phyloP scores from a whole-genome alignment of 2,888 invertebrate genomes.

The Drosophila falleni region DNA sequence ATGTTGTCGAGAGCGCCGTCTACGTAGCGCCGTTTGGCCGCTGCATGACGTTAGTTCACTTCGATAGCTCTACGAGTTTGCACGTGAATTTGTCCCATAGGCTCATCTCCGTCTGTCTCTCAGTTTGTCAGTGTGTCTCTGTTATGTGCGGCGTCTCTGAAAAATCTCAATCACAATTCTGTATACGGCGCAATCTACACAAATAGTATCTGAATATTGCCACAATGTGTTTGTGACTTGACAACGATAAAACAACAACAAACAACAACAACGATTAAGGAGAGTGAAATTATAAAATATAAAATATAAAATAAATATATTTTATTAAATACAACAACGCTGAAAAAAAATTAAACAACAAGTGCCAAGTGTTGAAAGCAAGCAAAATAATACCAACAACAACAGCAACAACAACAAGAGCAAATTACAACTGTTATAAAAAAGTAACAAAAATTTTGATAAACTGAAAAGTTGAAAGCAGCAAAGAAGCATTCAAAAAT shows the following conservation, averaged over 20 bases:
- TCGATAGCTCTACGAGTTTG: conserved; percentile 86
- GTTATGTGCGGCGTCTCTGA: conserved; percentile 48
- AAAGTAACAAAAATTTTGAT: conserved; percentile 3
- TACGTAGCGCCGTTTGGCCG: conserved; percentile 81
- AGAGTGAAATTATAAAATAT: conserved; percentile 1
- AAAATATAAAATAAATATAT: conserved; percentile 8
- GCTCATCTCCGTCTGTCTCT: conserved; percentile 42
- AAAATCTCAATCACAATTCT: conserved; percentile 56
- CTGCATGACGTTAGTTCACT: conserved; percentile 86
- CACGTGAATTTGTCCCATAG: conserved; percentile 84
- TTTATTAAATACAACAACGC: conserved; percentile 4
- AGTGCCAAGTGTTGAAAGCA: conserved; percentile 52
- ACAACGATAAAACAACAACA: conserved; percentile 4
- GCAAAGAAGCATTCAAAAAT: neutral
- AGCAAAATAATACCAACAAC: conserved; percentile 13
- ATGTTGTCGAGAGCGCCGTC: conserved; percentile 72
- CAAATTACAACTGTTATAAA: neutral
- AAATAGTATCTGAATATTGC: too few species aligned
- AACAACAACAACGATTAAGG: neutral
- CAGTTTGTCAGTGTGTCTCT: conserved; percentile 48
- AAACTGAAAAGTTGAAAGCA: conserved; percentile 6
- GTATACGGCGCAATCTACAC: conserved; percentile 20
- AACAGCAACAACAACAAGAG: conserved; percentile 1
- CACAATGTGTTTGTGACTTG: conserved; percentile 1
- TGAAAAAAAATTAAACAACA: conserved; percentile 21